Evolutionary conservation across 2,113 vertebrate genomes (phyloP), one percentile per base, ranked within the genome.

Genomic region (Brachionichthys hirsutus): DNA sequence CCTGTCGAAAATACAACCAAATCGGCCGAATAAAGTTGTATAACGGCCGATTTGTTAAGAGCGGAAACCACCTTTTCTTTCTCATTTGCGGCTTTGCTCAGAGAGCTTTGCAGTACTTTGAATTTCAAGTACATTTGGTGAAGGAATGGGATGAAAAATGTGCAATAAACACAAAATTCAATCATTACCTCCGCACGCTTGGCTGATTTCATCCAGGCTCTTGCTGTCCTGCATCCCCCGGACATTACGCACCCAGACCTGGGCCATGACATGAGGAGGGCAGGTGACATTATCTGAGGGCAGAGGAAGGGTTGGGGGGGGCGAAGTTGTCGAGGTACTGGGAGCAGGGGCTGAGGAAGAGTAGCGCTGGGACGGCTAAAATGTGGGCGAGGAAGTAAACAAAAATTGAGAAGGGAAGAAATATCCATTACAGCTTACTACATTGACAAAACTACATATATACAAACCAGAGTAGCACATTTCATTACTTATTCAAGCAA

Each of bases 131-230:
- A 6, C 12, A 36, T 17, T 54, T 12, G 42, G 6, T 38, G 4
- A n/a, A 41, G 6, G 9, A 47, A 35, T 20, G 15, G 68, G 9
- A 52, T 7, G 14, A 22, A 10, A 16, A 56, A 45, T 65, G 30
- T 14, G 13, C 34, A 60, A 15, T n/a, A 10, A 34, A 12, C 51
- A 41, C 14, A 20, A 18, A 46, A 24, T 36, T 3, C 15, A 54
- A 61, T 62, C 35, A 10, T 13, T 74, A 60, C 88, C 87, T 65
- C 88, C 85, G 50, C 85, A 92, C 0, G 90, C 85, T 75, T 91
- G 89, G 72, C 93, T 95, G 77, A 95, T 93, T 81, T 94, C 94
- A 69, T 95, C 94, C 86, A 95, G 86, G 54, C 94, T 94, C 75
- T 94, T 94, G 81, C 94, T 94, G 86, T 93, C 91, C 82, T 93